Percentiles rank a stretch among this genome's conserved stretches.
Conservation (phyloP, 2,888 invertebrate species). For the Nemotelus nigrinus region DNA sequence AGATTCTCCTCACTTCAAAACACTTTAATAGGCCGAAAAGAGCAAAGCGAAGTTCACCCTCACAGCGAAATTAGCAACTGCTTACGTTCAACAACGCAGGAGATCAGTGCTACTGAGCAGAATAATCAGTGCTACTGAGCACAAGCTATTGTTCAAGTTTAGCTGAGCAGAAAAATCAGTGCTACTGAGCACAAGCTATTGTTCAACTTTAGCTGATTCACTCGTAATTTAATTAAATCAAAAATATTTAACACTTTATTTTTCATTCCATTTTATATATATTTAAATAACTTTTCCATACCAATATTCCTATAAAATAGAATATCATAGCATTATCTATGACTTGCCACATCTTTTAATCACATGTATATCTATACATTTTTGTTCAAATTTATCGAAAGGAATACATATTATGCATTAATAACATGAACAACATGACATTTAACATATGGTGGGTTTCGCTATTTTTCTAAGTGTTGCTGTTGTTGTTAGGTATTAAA, state of each 20-base stretch:
- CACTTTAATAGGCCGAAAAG: too few relatives aligned
- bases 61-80: too few relatives aligned
- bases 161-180: too few relatives aligned
- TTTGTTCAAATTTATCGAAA: not conserved
- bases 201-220: too few relatives aligned
- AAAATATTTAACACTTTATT: not conserved
- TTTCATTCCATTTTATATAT: constrained; percentile 11
- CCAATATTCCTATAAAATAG: constrained; percentile 33
- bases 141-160: too few relatives aligned
- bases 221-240: too few relatives aligned
- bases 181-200: too few relatives aligned
- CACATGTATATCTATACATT: constrained; percentile 29
- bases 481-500: not conserved
- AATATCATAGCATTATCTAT: constrained; percentile 19
- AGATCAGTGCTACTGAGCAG: too few relatives aligned
- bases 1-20: too few relatives aligned
- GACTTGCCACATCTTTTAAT: constrained; percentile 27
- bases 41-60: too few relatives aligned
- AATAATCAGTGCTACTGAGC: too few relatives aligned
- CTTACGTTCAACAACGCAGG: too few relatives aligned
- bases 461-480: constrained; percentile 18
- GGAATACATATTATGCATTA: not conserved
- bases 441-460: constrained; percentile 34
- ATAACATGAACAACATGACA: constrained; percentile 24
- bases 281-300: constrained; percentile 31